Base-by-base conservation (phyloP, 1,140 invertebrate species). In the Magallana angulata region DNA sequence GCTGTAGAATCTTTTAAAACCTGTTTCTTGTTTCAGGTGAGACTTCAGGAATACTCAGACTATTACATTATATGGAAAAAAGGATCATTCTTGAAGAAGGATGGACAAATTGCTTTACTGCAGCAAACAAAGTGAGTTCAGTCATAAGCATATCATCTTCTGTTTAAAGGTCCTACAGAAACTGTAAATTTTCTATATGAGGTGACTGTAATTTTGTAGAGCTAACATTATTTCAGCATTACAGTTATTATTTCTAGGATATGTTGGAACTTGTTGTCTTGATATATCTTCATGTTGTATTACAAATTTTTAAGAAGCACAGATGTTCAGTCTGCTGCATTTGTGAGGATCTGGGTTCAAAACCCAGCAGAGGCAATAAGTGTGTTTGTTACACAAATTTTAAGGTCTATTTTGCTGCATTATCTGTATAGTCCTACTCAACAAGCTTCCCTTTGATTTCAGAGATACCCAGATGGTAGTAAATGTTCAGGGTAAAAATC, bases 11-110 rank as follows among this genome's bases (percentile, higher is more conserved):
- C 48, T 16, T 81, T 81, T 30, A 30, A n/a, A 64, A 18, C 14
- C 18, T 16, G 14, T 80, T 18, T 30, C 48, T 1, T 82, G 9
- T 89, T 87, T 12, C 86, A 94, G 92, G 94, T 94, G 1, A 90
- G 94, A 57, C 88, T 94, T 4, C 93, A 92, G 71, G 90, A 93
- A 84, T 93, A 94, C 82, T 92, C 92, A 85, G 94, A 94, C 86
- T 91, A 90, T 82, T 87, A 90, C 4, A 62, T 92, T 16, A 93
- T 94, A n/a, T 94, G 94, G 94, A 93, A 94, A 82, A 91, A 91
- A 57, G 94, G 94, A 9, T 94, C 93, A 2, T 92, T 94, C 30
- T 88, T 94, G 7, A 89, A 85, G 36, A 94, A 94, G 82, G 94
- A 94, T 90, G 91, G 91, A 62, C 93, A 94, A 84, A 89, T 91